phyloP scores from a whole-genome alignment of 1,140 invertebrate species.

The Sminthurides bifidus region DNA sequence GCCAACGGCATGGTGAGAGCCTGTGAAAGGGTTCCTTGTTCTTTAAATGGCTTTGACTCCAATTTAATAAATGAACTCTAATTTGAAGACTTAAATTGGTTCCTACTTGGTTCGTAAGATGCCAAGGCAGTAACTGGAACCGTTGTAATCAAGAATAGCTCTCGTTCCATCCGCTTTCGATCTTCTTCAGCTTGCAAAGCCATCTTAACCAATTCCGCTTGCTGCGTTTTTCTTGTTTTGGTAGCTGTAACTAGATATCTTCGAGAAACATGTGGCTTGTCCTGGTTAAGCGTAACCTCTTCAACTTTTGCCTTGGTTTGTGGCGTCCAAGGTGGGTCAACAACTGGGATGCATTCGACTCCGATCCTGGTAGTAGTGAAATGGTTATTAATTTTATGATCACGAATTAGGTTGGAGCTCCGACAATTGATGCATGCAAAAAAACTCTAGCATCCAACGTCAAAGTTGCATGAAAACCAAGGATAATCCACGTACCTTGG shows the following conservation, averaged over 20 bases:
- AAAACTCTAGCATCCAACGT: background rate
- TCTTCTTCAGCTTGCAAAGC: constrained; percentile 91
- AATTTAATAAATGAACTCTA: no score
- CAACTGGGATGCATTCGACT: constrained; percentile 80
- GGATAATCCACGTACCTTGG: constrained; percentile 55
- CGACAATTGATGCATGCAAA: background rate
- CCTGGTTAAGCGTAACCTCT: constrained; percentile 94
- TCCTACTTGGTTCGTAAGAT: constrained; percentile 75
- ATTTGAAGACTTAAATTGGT: no score
- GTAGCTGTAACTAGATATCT: constrained; percentile 94
- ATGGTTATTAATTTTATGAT: background rate
- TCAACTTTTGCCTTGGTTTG: constrained; percentile 96
- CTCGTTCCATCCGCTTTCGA: constrained; percentile 81
- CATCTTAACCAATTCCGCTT: constrained; percentile 91
- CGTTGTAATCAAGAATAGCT: constrained; percentile 93
- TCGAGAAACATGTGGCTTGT: constrained; percentile 42
- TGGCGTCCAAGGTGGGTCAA: constrained; percentile 98
- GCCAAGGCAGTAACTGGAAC: constrained; percentile 91
- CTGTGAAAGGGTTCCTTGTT: constrained; percentile 1
- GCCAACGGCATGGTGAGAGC: constrained; percentile 60
- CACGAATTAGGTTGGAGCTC: background rate
- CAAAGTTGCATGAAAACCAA: background rate
- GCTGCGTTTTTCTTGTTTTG: constrained; percentile 95
- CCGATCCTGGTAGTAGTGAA: constrained; percentile 52
- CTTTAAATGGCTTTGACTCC: no score